phyloP scores from a whole-genome alignment of 1,140 invertebrate genomes.

The Zophobas atratus region DNA sequence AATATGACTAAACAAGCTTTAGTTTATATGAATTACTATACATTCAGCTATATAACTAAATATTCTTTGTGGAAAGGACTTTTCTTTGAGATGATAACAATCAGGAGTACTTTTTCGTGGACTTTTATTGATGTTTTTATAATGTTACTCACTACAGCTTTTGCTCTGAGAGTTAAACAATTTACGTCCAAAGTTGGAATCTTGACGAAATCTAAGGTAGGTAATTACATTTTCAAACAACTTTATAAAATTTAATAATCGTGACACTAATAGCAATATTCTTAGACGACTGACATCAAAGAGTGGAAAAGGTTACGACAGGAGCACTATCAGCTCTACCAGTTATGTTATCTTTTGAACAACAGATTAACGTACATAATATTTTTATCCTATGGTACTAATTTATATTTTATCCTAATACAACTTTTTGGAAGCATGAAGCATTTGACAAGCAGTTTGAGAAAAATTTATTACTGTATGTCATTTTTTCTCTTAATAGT shows the following conservation, averaged over 20 bases:
- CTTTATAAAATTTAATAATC: background rate
- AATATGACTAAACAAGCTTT: too few relatives aligned
- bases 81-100: background rate
- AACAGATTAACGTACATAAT: slow-evolving; percentile 15
- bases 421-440: slow-evolving; percentile 10
- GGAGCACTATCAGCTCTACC: slow-evolving; percentile 3
- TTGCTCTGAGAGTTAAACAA: slow-evolving; percentile 27
- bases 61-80: slow-evolving; percentile 24
- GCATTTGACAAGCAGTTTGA: background rate
- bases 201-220: background rate
- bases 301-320: slow-evolving; percentile 7
- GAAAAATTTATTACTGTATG: slow-evolving; percentile 9
- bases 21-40: too few relatives aligned
- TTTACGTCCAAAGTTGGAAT: slow-evolving; percentile 4
- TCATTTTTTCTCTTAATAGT: slow-evolving; percentile 5
- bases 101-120: slow-evolving; percentile 15
- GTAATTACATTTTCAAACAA: background rate
- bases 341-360: slow-evolving; percentile 11
- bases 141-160: slow-evolving; percentile 4
- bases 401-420: slow-evolving; percentile 39
- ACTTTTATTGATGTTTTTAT: slow-evolving; percentile 16
- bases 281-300: too few relatives aligned
- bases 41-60: too few relatives aligned
- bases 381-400: slow-evolving; percentile 5
- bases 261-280: too few relatives aligned